Conservation (phyloP, 2,113 vertebrate genomes). For the Bujurquina vittata region DNA sequence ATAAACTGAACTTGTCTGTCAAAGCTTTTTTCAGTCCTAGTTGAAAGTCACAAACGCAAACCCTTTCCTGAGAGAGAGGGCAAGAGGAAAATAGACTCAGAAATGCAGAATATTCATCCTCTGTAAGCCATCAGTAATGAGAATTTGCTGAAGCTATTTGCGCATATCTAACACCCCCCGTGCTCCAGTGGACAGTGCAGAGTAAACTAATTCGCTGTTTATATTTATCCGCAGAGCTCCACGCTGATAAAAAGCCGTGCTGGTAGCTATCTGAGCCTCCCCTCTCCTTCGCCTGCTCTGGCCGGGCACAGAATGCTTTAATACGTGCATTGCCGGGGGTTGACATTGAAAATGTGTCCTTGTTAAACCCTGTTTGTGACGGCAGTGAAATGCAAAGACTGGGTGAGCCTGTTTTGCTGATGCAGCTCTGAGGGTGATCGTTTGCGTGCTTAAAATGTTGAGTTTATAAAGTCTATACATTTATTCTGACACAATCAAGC, state of each 20-base stretch:
- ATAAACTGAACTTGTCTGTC: conserved; percentile 53
- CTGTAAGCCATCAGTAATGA: conserved; percentile 62
- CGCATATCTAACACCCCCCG: conserved; percentile 36
- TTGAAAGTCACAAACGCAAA: conserved; percentile 56
- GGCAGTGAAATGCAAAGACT: conserved; percentile 25
- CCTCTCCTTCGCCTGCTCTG: neutral
- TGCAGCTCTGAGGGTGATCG: neutral
- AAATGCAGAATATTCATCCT: conserved; percentile 46
- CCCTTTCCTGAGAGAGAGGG: conserved; percentile 46
- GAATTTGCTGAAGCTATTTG: conserved; percentile 50
- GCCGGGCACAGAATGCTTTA: conserved; percentile 35
- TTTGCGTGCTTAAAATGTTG: neutral
- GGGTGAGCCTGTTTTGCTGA: conserved; percentile 24
- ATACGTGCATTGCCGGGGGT: conserved; percentile 6
- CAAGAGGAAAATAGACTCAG: neutral
- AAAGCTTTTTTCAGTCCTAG: conserved; percentile 41
- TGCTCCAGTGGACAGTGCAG: conserved; percentile 36
- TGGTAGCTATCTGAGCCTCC: conserved; percentile 34
- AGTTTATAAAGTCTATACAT: no score
- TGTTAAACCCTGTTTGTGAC: conserved; percentile 14
- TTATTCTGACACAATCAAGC: neutral
- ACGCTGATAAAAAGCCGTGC: conserved; percentile 37
- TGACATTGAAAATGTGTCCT: conserved; percentile 58
- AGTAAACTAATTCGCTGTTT: conserved; percentile 62
- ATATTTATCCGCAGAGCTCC: conserved; percentile 55